Evolutionary conservation across 2,888 invertebrate species (phyloP), one percentile per base, ranked within the genome.

Genomic region (Drosophila glabriapex): DNA sequence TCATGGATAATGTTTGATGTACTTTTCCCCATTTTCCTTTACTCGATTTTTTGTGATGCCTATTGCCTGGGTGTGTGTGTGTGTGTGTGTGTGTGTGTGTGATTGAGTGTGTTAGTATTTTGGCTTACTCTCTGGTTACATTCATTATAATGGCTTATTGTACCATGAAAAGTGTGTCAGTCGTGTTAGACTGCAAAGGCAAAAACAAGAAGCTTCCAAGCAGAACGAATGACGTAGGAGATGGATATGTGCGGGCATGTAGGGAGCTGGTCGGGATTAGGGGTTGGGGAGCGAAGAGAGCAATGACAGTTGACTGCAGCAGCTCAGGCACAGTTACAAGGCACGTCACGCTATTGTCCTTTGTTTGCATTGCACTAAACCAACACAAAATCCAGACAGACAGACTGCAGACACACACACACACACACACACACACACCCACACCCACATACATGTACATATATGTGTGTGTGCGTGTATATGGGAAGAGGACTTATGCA

Each of bases 111-210:
- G 73, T 86, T 85, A 55, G 87, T 75, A 73, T 89, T 89, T 89
- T 84, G 89, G 89, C 87, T 85, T 89, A 89, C 71, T 66, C 60
- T 70, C 59, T 73, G 86, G 76, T 68, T 74, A 82, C 80, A 83
- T 88, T 90, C 85, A 90, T 85, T 90, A 85, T 85, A 88, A 85
- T 88, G 88, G 89, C 85, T 90, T 90, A 90, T 85, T 85, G 85
- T 90, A 76, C 76, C 90, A 85, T 90, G 90, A 85, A 85, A 85
- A 85, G 89, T 85, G 81, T 85, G 85, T 85, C 85, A 85, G 90
- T 90, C 90, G 78, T 85, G 85, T 85, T 76, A 73, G 73, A 71
- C 74, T 59, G 89, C 85, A 76, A 61, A 73, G 71, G 73, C 81
- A 77, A 39, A 52, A 75, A 67, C 66, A 80, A 72, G 68, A 77